Base-by-base conservation (phyloP, 2,888 invertebrate genomes). In the Enoplolaimus lenunculus region DNA sequence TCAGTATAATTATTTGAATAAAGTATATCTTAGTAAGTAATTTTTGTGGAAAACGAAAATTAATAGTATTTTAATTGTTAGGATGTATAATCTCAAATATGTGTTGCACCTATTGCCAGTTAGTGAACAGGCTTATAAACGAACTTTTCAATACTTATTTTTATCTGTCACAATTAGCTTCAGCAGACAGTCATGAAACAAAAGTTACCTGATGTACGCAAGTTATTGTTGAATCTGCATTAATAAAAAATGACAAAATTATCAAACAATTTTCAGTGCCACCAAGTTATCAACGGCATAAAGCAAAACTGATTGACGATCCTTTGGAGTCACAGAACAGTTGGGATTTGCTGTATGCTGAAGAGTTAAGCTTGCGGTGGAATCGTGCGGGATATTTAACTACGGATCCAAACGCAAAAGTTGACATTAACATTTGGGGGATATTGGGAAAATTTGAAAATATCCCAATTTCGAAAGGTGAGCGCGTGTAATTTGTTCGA, bases 401-500 rank as follows among this genome's bases (percentile, higher is more conserved):
- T 3, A 71, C 72, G 16, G 76, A 79, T 60, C 71, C 76, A 2
- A 77, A 77, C 66, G 75, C 78, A 1, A 68, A 75, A 59, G 76
- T 78, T 7, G 77, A 78, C 71, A 76, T 79, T n/a, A 74, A 73
- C 35, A 62, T 78, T 35, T 75, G 74, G 72, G 78, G 78, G 78
- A 13, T 78, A 78, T 68, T 78, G 77, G 77, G 78, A 78, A 72
- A 77, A 79, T 68, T 75, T 77, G 29, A 74, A 75, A 66, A 75
- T 30, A 73, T 75, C 31, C 75, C 75, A 66, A 75, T 71, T 76
- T 68, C 74, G 71, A 60, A 72, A 73, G 60, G 75, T 74, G 34
- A 3, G 67, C n/a, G 21, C 21, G 45, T 45, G n/a, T n/a, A n/a
- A n/a, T n/a, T n/a, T n/a, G n/a, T n/a, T n/a, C n/a, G n/a, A n/a